A percentile compares a stretch with the other conserved stretches of the same genome.
Conservation (phyloP, 2,888 invertebrate species). For the Rhagophthalmus giganteus region DNA sequence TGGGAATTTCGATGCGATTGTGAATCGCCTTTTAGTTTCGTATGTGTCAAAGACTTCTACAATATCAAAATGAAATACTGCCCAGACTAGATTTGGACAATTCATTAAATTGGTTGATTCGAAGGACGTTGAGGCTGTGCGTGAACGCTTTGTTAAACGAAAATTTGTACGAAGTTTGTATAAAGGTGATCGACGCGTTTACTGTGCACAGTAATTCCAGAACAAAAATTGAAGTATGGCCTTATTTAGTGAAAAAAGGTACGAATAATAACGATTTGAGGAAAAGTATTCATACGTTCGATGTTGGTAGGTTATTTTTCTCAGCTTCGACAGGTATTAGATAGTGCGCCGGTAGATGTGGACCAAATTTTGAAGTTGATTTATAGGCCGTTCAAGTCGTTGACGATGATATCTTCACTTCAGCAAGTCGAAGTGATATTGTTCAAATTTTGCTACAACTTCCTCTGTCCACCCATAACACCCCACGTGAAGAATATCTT, state of each 20-base stretch:
- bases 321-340: slow-evolving; percentile 70
- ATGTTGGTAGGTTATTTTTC: slow-evolving; percentile 73
- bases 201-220: slow-evolving; percentile 54
- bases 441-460: slow-evolving; percentile 65
- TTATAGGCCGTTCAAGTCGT: slow-evolving; percentile 70
- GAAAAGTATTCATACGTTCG: slow-evolving; percentile 1
- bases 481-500: slow-evolving; percentile 71
- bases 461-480: slow-evolving; percentile 68
- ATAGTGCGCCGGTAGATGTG: slow-evolving; percentile 65
- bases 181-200: slow-evolving; percentile 79
- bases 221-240: slow-evolving; percentile 54
- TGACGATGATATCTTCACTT: slow-evolving; percentile 10
- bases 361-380: slow-evolving; percentile 76
- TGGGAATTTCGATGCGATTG: too few relatives aligned
- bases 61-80: slow-evolving; percentile 52
- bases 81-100: slow-evolving; percentile 44
- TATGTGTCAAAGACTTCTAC: slow-evolving; percentile 54
- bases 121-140: slow-evolving; percentile 48
- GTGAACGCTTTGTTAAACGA: slow-evolving; percentile 42
- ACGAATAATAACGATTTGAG: slow-evolving; percentile 26
- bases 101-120: slow-evolving; percentile 56
- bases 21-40: slow-evolving; percentile 48
- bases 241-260: slow-evolving; percentile 64
- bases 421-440: slow-evolving; percentile 41
- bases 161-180: slow-evolving; percentile 65